Conservation (phyloP, 2,888 invertebrate genomes). For the Ecdyonurus torrentis region DNA sequence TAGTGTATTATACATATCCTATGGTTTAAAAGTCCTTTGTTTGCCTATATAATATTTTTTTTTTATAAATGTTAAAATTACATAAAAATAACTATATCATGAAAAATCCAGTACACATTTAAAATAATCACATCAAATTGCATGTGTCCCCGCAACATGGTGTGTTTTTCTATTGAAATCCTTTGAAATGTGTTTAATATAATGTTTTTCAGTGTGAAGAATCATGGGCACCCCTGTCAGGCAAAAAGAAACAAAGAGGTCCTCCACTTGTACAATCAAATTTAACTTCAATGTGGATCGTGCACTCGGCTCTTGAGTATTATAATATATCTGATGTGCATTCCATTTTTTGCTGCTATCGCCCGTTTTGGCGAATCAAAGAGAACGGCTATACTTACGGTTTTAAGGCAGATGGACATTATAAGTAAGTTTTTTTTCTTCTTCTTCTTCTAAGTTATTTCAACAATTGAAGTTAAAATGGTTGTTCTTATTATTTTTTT, state of each 20-base stretch:
- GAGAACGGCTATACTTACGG: not conserved
- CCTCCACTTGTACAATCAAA: constrained; percentile 37
- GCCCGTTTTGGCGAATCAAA: constrained; percentile 35
- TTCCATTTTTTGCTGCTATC: constrained; percentile 40
- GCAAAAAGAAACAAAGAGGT: constrained; percentile 16
- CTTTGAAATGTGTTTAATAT: not conserved
- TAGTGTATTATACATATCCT: no score
- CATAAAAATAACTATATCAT: not conserved
- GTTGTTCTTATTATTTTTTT: not conserved
- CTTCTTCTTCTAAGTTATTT: not conserved
- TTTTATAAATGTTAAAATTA: not conserved
- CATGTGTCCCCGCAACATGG: not conserved
- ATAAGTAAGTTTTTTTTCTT: not conserved
- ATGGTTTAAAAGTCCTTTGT: not conserved
- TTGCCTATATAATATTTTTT: not conserved
- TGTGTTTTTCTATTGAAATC: no score
- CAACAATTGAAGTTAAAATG: not conserved
- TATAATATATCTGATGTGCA: not conserved
- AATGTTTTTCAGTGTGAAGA: not conserved
- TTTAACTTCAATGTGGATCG: constrained; percentile 26
- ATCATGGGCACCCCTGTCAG: not conserved
- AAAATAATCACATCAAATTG: not conserved
- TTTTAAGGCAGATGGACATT: not conserved
- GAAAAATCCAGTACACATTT: no score
- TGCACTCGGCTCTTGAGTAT: not conserved